Evolutionary conservation across 2,113 vertebrate species (phyloP), one percentile per base, ranked within the genome.

Genomic region (Pipa parva): DNA sequence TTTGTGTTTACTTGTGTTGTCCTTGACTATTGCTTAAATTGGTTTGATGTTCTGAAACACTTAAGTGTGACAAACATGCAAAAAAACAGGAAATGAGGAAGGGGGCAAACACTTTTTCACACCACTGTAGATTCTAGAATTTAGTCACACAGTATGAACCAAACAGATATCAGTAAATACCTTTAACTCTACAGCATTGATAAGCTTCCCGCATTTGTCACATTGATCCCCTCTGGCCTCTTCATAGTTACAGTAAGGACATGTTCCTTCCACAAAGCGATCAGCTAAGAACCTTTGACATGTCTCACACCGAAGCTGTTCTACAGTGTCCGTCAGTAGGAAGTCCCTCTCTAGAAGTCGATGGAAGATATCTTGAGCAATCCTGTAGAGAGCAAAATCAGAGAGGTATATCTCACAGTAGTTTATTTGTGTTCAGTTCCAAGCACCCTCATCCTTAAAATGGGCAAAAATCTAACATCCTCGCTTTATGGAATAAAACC

Each of bases 211-310:
- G 4, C 95, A 99, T 48, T 93, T 95, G 76, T 99, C 96, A 25
- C 96, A 99, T 73, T 99, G 96, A 82, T 99, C 96, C 2, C 96
- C 96, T 0, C 95, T 91, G 17, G 96, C 96, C 69, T 97, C 96
- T 2, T 88, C 80, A 2, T 92, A 99, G 63, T 54, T 76, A 72
- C 96, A 99, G 78, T 88, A 83, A 39, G 96, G 96, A 71, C 96
- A 99, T n/a, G 54, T 79, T 4, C 96, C 96, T 76, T 98, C 95
- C 48, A 98, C 95, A 5, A 98, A 98, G 65, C 96, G 95, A 71
- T 99, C 96, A 0, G 96, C 96, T 64, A 99, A 84, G 79, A 98
- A 98, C 0, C 92, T 89, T 56, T 81, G 73, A 52, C 96, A 99
- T 10, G 0, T 69, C 73, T 97, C 92, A 8, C 96, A 99, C 0